Base-by-base conservation (phyloP, 2,797 vertebrate genomes). In the Cyclura pinguis region DNA sequence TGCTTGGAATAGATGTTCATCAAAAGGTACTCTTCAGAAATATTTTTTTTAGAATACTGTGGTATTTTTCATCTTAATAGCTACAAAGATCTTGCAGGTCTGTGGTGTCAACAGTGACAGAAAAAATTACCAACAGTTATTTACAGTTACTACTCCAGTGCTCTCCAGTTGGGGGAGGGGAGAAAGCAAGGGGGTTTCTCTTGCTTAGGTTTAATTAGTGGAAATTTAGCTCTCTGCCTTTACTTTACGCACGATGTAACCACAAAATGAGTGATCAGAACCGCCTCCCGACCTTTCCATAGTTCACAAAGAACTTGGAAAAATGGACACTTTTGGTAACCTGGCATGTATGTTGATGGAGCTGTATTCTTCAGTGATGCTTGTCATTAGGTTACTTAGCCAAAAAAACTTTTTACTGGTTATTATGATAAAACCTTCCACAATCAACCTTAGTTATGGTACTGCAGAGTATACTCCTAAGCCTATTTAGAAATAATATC, bases 1-100 rank as follows among this genome's bases (percentile, higher is more conserved):
- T 95, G 90, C 97, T 97, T 0, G 93, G 96, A 82, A 87, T 97
- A 92, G 95, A 96, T n/a, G 82, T 92, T 89, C 93, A 94, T 93
- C 93, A 78, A 93, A 96, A 96, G 96, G 97, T 97, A 96, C 94
- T 85, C 92, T 91, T 59, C 80, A 80, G 72, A 90, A 57, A 0
- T 0, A 82, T 85, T 94, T 27, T 27, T 93, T 84, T 88, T 89
- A 55, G 29, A 81, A 27, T 89, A 88, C 64, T 80, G 85, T 74
- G 38, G 57, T 27, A 91, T 64, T 82, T 85, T 74, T 69, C 73
- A 92, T 59, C 27, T 81, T 76, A 82, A 73, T 47, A 73, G 2
- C n/a, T 80, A 50, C 20, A 5, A 8, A 18, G 20, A 7, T 55
- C 32, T 59, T 80, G 20, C 10, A 77, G 32, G 57, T 14, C 47